Evolutionary conservation across 2,113 vertebrate species (phyloP).

Genomic region (Plotosus lineatus): DNA sequence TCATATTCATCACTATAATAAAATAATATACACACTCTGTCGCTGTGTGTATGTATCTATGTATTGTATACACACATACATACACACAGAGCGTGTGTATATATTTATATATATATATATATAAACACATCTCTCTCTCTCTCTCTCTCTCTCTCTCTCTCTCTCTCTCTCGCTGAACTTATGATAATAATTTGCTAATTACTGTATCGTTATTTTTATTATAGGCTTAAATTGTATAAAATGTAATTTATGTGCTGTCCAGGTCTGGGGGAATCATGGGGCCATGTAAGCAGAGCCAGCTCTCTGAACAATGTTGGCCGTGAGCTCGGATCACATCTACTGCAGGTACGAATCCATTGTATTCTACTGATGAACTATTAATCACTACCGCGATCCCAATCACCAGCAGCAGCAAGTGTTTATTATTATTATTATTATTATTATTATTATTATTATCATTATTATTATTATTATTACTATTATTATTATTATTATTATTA

Average conservation of each 20-base stretch:
- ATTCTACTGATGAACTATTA: neutral
- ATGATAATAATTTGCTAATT: no score
- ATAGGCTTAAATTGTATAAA: neutral
- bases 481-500: neutral
- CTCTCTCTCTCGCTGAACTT: no score
- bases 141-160: no score
- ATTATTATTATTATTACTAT: neutral
- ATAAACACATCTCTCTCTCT: no score
- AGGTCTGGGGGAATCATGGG: constrained; percentile 98
- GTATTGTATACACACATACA: no score
- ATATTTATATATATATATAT: no score
- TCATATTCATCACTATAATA: neutral
- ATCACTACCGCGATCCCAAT: neutral
- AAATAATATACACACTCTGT: no score
- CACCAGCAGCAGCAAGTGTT: neutral
- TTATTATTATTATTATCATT: neutral
- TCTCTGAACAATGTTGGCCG: constrained; percentile 89
- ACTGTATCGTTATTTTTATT: no score
- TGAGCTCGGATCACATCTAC: constrained; percentile 91
- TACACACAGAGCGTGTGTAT: no score
- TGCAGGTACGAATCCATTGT: constrained; percentile 79
- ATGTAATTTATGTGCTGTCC: constrained; percentile 50
- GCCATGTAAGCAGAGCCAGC: constrained; percentile 84
- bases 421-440: neutral
- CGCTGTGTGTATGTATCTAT: no score